Conservation (phyloP, 2,797 vertebrate genomes). For the Neosalanx taihuensis region DNA sequence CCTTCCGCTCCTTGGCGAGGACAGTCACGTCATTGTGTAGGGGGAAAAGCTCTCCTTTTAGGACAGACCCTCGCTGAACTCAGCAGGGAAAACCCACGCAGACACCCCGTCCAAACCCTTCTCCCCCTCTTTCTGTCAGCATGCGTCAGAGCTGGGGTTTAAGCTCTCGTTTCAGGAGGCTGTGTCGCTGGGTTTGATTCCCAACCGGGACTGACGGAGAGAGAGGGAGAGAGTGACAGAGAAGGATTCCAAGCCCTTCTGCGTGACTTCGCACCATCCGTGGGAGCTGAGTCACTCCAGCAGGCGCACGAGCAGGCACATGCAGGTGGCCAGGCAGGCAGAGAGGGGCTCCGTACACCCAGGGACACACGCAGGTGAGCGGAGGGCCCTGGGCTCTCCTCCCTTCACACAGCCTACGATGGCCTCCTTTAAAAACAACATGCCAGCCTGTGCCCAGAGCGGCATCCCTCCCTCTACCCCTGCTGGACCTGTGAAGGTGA, state of each 20-base stretch:
- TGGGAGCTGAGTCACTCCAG: constrained; percentile 56
- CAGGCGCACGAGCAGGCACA: constrained; percentile 46
- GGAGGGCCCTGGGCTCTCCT: constrained; percentile 41
- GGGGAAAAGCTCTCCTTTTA: constrained; percentile 58
- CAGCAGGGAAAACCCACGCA: constrained; percentile 62
- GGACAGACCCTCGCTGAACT: constrained; percentile 52
- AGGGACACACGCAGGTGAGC: constrained; percentile 50
- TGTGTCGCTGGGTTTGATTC: constrained; percentile 45
- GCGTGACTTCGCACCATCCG: constrained; percentile 56
- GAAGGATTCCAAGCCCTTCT: constrained; percentile 39
- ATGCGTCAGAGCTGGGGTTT: constrained; percentile 37
- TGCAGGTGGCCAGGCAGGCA: constrained; percentile 32
- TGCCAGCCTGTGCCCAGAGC: constrained; percentile 41
- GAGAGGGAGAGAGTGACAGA: constrained; percentile 41
- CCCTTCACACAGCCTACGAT: constrained; percentile 34
- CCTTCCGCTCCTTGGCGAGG: constrained; percentile 34
- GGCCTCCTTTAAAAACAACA: constrained; percentile 45
- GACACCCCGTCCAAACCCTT: constrained; percentile 20
- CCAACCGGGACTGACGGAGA: constrained; percentile 33
- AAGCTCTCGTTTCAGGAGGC: constrained; percentile 40
- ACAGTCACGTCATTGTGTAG: constrained; percentile 71
- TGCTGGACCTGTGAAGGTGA: constrained; percentile 48
- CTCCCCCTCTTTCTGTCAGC: constrained; percentile 41
- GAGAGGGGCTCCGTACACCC: constrained; percentile 35
- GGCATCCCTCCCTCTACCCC: constrained; percentile 24